Conservation (phyloP, 2,888 invertebrate species). For the Diaprepes abbreviatus region DNA sequence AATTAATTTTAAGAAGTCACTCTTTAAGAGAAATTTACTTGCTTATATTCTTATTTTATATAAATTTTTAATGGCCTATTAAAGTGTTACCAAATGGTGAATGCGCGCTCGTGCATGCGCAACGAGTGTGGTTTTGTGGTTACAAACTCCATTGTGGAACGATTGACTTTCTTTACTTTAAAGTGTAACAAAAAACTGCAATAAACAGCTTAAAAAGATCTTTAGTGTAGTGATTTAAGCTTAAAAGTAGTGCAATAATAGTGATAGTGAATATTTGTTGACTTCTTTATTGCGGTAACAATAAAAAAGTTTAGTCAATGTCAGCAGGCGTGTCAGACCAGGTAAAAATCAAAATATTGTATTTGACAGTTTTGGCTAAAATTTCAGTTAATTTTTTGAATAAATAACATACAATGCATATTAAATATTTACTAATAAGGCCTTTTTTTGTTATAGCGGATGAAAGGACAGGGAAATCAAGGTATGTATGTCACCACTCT, state of each 20-base stretch:
- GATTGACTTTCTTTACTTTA: conserved; percentile 40
- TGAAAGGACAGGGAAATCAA: conserved; percentile 90
- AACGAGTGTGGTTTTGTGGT: conserved; percentile 31
- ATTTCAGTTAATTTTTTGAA: conserved; percentile 36
- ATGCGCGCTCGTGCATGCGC: conserved; percentile 25
- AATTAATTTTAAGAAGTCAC: no score
- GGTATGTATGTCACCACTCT: conserved; percentile 67
- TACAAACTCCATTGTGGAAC: conserved; percentile 45
- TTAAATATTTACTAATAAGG: conserved; percentile 62
- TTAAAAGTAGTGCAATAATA: conserved; percentile 45
- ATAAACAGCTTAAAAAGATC: conserved; percentile 26
- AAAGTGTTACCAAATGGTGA: conserved; percentile 1
- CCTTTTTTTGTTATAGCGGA: conserved; percentile 80
- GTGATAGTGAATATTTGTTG: conserved; percentile 40
- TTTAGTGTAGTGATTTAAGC: conserved; percentile 36
- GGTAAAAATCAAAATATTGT: conserved; percentile 73
- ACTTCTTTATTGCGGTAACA: conserved; percentile 37
- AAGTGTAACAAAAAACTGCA: conserved; percentile 27
- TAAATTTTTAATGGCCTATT: no score
- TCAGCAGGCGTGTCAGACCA: conserved; percentile 93
- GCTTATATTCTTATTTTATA: no score
- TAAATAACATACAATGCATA: conserved; percentile 55
- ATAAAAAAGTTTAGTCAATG: conserved; percentile 82
- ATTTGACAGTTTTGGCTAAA: conserved; percentile 62
- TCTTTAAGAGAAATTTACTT: no score